These are phyloP conservation scores for Enteromius unitaeniatus DNA, from an alignment of 2,797 vertebrate genomes.

Conservation along the genomic window DNA sequence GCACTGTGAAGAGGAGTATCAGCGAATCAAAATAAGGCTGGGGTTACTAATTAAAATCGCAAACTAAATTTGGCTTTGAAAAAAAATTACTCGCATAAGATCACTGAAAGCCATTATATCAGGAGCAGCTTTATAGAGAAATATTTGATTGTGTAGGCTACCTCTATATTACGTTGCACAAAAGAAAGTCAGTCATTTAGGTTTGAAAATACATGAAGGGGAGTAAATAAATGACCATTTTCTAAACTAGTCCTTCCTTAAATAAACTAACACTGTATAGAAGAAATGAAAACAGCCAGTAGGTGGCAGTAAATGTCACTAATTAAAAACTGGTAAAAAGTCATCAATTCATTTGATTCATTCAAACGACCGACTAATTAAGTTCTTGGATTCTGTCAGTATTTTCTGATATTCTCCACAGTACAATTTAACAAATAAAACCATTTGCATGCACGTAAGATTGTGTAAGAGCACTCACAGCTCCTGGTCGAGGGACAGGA, in stretches of 20 bases:
- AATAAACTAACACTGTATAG: too few relatives aligned
- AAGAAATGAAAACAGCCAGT: too few relatives aligned
- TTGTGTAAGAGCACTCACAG: slow-evolving; percentile 68
- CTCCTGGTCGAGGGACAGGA: slow-evolving; percentile 80
- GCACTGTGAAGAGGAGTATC: slow-evolving; percentile 67
- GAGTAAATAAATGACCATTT: too few relatives aligned
- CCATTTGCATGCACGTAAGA: not conserved
- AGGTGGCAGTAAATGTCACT: not conserved
- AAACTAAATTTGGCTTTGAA: not conserved
- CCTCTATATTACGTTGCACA: too few relatives aligned
- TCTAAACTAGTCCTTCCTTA: too few relatives aligned
- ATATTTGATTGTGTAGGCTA: not conserved
- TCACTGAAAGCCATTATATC: not conserved
- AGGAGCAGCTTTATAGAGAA: not conserved
- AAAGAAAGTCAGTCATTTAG: too few relatives aligned
- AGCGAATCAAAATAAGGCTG: not conserved
- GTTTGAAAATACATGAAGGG: too few relatives aligned
- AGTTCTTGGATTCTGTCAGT: not conserved
- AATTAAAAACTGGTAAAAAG: too few relatives aligned
- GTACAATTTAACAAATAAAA: not conserved
- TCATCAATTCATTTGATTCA: not conserved
- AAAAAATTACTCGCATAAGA: not conserved
- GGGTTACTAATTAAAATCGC: not conserved
- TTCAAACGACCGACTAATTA: not conserved
- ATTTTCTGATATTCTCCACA: not conserved